Evolutionary conservation across 2,888 invertebrate genomes (phyloP).

Genomic region (Spilosoma lubricipeda): DNA sequence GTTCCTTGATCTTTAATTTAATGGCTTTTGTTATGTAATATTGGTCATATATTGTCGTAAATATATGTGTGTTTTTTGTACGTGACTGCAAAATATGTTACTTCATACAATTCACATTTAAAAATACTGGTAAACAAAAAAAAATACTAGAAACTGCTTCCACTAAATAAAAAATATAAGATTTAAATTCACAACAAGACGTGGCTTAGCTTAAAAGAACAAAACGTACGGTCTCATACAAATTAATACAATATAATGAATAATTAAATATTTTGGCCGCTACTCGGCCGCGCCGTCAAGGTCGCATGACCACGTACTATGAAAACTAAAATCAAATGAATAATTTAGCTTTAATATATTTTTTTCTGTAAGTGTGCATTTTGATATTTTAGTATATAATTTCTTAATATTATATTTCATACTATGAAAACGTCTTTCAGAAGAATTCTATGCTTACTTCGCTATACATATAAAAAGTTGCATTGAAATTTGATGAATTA

Average conservation of each 20-base stretch:
- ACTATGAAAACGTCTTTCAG: not conserved
- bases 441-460: not conserved
- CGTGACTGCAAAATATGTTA: not conserved
- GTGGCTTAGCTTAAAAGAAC: conserved; percentile 19
- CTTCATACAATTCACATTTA: not conserved
- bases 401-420: not conserved
- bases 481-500: not conserved
- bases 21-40: too few relatives aligned
- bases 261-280: conserved; percentile 68
- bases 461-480: not conserved
- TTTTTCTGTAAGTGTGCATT: not conserved
- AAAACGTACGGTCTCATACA: conserved; percentile 52
- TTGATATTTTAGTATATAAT: not conserved
- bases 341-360: conserved; percentile 10
- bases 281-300: conserved; percentile 53
- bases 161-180: not conserved
- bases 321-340: conserved; percentile 39
- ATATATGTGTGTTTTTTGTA: not conserved
- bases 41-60: too few relatives aligned
- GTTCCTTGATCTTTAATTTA: too few relatives aligned
- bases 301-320: conserved; percentile 52
- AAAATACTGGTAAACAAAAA: not conserved
- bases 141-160: not conserved
- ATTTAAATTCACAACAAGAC: conserved; percentile 31
- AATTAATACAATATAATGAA: conserved; percentile 69